Evolutionary conservation across 2,888 invertebrate species (phyloP).

Genomic region (Temnothorax ravouxi): DNA sequence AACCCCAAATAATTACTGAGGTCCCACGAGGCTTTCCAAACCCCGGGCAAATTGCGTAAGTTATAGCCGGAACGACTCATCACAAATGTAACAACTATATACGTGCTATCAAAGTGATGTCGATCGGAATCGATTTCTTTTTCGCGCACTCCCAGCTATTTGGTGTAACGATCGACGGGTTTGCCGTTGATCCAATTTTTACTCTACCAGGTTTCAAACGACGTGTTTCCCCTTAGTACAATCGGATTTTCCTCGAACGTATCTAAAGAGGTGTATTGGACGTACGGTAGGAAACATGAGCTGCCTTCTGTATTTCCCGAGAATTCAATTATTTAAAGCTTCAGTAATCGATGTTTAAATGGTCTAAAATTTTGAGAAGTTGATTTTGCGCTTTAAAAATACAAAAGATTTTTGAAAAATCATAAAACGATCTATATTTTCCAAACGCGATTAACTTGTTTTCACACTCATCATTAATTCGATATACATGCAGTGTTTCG

Average conservation of each 20-base stretch:
- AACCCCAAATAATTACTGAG: slow-evolving; percentile 37
- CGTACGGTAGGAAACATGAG: not conserved
- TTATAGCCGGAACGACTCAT: slow-evolving; percentile 5
- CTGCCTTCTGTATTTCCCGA: not conserved
- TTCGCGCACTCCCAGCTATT: not conserved
- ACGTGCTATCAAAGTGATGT: not conserved
- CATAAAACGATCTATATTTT: not conserved
- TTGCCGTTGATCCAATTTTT: slow-evolving; percentile 3
- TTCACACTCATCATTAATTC: slow-evolving; percentile 4
- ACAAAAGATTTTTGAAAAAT: not conserved
- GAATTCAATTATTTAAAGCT: not conserved
- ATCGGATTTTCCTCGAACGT: slow-evolving; percentile 3
- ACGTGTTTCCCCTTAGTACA: not conserved
- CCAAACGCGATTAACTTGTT: slow-evolving; percentile 3
- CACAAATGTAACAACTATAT: slow-evolving; percentile 24
- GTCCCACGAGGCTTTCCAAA: slow-evolving; percentile 35
- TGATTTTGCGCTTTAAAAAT: not conserved
- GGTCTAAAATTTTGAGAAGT: not conserved
- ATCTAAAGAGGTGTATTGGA: not conserved
- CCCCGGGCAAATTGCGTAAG: slow-evolving; percentile 35
- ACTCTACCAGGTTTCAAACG: not conserved
- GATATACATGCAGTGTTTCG: not conserved
- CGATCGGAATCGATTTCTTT: not conserved
- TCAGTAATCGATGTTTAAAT: not conserved
- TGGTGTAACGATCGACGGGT: not conserved